Base-by-base conservation (phyloP, 2,113 vertebrate species). In the Petrocephalus microphthalmus region DNA sequence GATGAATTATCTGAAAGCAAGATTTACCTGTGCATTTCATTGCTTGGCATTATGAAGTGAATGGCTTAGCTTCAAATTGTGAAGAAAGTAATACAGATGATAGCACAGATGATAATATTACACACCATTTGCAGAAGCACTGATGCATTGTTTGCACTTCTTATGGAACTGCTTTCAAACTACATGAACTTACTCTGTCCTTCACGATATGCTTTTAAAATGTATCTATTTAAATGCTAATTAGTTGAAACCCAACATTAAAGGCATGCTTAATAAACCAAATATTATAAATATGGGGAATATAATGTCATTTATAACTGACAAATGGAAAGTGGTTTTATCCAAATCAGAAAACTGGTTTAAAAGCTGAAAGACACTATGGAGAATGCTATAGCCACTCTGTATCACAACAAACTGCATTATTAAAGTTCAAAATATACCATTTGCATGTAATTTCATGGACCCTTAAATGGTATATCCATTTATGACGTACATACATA, bases 151-250 rank as follows among this genome's bases (percentile, higher is more conserved):
- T 94, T 92, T 93, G 91, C 82, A 84, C 88, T 6, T 92, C 89
- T 93, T 93, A 92, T 89, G 93, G 90, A 91, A 91, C 92, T 90
- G 90, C 89, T 88, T 92, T 91, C 52, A 47, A 64, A 86, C 42
- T 52, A 37, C 54, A 45, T 20, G 91, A 92, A 90, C 60, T 86
- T 15, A 37, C 90, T 91, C 89, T 92, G 91, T 93, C 91, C 93
- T 92, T 91, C 92, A 91, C 90, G 92, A 91, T 93, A 92, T 93
- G 90, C 91, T 90, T 91, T 94, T 94, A 91, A 90, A 78, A 88
- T 90, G 91, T 92, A 91, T 89, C 93, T 87, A 94, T 95, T 92
- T 94, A 95, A 94, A 95, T 95, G 94, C 93, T 93, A 95, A 95
- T 95, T 93, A 91, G 92, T 91, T 91, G 90, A 92, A 92, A 87